Base-by-base conservation (phyloP, 2,797 vertebrate species). In the Astyanax mexicanus region DNA sequence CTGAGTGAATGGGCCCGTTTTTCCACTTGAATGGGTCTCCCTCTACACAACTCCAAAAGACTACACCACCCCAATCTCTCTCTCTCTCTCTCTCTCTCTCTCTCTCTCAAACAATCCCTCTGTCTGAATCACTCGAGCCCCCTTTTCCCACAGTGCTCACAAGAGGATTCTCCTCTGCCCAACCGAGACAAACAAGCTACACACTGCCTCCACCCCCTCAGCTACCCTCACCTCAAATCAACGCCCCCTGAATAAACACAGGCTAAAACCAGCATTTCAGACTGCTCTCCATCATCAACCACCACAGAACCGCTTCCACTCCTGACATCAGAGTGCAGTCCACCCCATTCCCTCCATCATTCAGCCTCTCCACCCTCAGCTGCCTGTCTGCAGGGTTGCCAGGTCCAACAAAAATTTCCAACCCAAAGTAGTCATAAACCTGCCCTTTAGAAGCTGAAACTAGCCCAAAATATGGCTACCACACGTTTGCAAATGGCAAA, bases 1-100 rank as follows among this genome's bases (percentile, higher is more conserved):
- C 74, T 69, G 32, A 81, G 79, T 74, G 38, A 52, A 66, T 44
- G 51, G 51, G 55, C n/a, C 49, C 57, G 49, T 44, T 71, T 66
- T 75, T 74, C 49, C 70, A 73, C 44, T 60, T 73, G 40, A 78
- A 68, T 67, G 40, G 54, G 61, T 38, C 57, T 74, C 38, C 35
- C 45, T n/a, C 9, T 17, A 25, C 25, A 32, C 27, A 32, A 35
- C 17, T 17, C n/a, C 38, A 3, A 61, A 25, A n/a, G 69, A 44
- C 51, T 55, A 10, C 17, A 32, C 10, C 42, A 29, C 42, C 32
- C n/a, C 29, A 1, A 8, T 29, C 66, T 38, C 66, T 69, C 29
- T 68, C 45, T 38, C 66, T 69, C 29, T 68, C 45, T 35, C 64
- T 67, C 65, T 44, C 8, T 19, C 25, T 38, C 37, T 44, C 25